Percentiles rank a stretch among this genome's conserved stretches.
These are phyloP conservation scores for Sinosuthora webbiana DNA, from an alignment of 2,113 vertebrate species.

Conservation along the genomic window DNA sequence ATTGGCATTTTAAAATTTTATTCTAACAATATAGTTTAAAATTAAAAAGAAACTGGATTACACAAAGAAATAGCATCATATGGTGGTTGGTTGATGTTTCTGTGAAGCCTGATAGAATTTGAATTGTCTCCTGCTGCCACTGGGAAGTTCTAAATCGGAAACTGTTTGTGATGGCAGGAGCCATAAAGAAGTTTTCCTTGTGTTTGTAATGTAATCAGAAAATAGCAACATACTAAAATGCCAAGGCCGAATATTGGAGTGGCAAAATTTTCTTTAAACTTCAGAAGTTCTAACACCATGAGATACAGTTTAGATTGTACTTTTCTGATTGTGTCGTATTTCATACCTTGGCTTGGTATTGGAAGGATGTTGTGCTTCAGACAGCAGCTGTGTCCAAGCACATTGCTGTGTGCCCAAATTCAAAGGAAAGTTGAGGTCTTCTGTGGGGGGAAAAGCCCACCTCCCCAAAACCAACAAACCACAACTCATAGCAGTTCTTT, in stretches of 20 bases:
- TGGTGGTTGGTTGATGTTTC: background rate
- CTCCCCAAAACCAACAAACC: background rate
- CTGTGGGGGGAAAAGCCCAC: fast-evolving
- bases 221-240: background rate
- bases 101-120: background rate
- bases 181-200: background rate
- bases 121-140: background rate
- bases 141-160: background rate
- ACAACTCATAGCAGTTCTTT: background rate
- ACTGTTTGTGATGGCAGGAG: background rate
- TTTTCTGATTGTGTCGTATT: background rate
- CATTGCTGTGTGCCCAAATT: background rate
- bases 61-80: background rate
- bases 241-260: background rate
- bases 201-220: background rate
- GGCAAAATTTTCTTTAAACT: background rate
- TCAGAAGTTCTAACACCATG: background rate
- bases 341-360: background rate
- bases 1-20: background rate
- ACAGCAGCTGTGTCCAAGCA: background rate
- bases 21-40: background rate
- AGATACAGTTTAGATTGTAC: background rate
- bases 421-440: background rate
- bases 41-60: background rate
- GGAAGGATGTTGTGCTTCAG: background rate